Base-by-base conservation (phyloP, 2,888 invertebrate species). In the Melanostoma scalare region DNA sequence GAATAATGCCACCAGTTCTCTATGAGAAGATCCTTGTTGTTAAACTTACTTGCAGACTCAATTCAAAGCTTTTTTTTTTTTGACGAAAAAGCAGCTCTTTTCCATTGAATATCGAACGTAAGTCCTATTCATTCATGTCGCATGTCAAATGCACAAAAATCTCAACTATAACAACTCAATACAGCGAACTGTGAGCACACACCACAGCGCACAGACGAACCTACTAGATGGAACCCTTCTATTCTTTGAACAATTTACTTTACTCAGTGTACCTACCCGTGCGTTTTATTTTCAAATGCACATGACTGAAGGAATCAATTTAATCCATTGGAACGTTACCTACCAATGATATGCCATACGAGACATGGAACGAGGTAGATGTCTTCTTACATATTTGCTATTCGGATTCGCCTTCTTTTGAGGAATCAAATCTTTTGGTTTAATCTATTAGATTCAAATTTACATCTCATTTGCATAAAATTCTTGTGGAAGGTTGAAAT, bases 401-500 rank as follows among this genome's bases (percentile, higher is more conserved):
- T 20, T 20, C 20, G 20, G 20, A 20, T 20, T 20, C 20, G 20
- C 20, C 20, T 77, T 61, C 69, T 77, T 77, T 78, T 76, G 73
- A 65, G 58, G 53, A 78, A 69, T 82, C 82, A 78, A 74, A 84
- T 78, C 82, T 74, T 74, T 78, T 65, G 58, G 65, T 65, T 63
- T 30, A 69, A 71, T 74, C 78, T 78, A 78, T 84, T 78, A 84
- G 82, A 84, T 84, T 78, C 50, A 50, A 78, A 84, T 78, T 84
- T 84, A 69, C 78, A 84, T 84, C 69, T 84, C 74, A 84, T 84
- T 84, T 84, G 69, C 60, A 84, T 74, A 56, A 72, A 58, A 73
- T 74, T 69, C 74, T 74, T 73, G 78, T 69, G 36, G 73, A 77
- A 82, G 63, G 73, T 71, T 55, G 73, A 46, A 50, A 68, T 53